Percentiles rank a stretch among this genome's conserved stretches.
phyloP scores from a whole-genome alignment of 2,888 invertebrate species.

The Microdon myrmicae region DNA sequence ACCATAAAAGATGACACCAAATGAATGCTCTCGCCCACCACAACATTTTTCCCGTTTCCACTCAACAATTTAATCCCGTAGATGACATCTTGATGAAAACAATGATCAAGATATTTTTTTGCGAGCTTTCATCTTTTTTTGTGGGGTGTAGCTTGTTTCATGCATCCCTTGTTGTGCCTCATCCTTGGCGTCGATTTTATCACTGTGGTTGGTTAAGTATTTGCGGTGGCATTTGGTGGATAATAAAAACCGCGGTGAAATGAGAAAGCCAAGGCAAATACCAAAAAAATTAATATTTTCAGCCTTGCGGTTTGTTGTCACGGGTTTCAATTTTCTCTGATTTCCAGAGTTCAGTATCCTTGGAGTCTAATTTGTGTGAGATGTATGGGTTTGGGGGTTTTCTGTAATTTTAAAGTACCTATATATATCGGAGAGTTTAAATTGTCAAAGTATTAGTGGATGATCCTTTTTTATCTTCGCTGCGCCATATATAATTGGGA shows the following conservation, averaged over 20 bases:
- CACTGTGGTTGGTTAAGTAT: conserved; percentile 8
- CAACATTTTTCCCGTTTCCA: no score
- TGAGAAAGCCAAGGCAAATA: no score
- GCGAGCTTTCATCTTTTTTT: not conserved
- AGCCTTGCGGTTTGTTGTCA: conserved; percentile 1
- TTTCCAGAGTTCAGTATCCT: conserved; percentile 36
- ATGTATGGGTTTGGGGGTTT: no score
- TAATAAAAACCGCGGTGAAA: not conserved
- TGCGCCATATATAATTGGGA: no score
- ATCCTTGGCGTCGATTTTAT: conserved; percentile 28
- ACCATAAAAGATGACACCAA: no score
- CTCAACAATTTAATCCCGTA: conserved; percentile 29
- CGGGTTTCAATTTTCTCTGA: not conserved
- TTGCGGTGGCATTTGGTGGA: not conserved
- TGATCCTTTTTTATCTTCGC: no score
- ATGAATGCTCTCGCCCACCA: no score
- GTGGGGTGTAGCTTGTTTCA: no score
- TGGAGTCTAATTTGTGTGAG: no score
- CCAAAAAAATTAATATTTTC: conserved; percentile 12
- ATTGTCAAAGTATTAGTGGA: no score
- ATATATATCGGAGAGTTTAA: no score
- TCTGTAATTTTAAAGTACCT: no score
- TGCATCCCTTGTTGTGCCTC: conserved; percentile 2
- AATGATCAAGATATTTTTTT: conserved; percentile 24
- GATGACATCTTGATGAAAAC: conserved; percentile 33